Evolutionary conservation across 2,113 vertebrate genomes (phyloP), one percentile per base, ranked within the genome.

Genomic region (Cavia aperea): DNA sequence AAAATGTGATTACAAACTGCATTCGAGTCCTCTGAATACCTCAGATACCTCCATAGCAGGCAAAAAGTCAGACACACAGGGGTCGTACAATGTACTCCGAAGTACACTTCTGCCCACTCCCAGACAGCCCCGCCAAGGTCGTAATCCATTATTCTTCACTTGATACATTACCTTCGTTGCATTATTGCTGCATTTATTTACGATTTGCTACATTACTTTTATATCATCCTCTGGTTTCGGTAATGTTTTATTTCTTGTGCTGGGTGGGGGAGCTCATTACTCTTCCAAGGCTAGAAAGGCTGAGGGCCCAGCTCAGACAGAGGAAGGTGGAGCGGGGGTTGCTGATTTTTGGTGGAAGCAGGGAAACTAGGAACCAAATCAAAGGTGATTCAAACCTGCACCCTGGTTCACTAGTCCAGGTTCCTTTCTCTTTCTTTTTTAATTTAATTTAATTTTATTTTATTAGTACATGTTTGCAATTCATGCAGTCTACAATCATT

Each of bases 171-270:
- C 79, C 29, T 85, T 81, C 14, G 51, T 75, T 29, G 26, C n/a
- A 63, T 93, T 70, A n/a, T 43, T 56, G 73, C 73, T 90, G 29
- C 62, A 90, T 79, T 90, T 66, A 60, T 82, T 82, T 83, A 88
- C 92, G 46, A 54, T 79, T 83, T n/a, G 49, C 77, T 68, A 56
- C 49, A 65, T 62, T 85, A 46, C 77, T 84, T 88, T 93, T 75
- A 39, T 92, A 31, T 63, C 49, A 36, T 75, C n/a, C 43, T 79
- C 39, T 18, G 43, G 15, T 46, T 94, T 95, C 26, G 31, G 58
- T 58, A 58, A 73, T 43, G 84, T 88, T 68, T 91, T 58, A 39
- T 65, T 54, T 68, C 86, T 75, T 86, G 31, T 51, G 36, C 65
- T 8, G 46, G 51, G 5, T 66, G 58, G 39, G 81, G n/a, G 39